Evolutionary conservation across 2,113 vertebrate genomes (phyloP).

Genomic region (Isichthys henryi): DNA sequence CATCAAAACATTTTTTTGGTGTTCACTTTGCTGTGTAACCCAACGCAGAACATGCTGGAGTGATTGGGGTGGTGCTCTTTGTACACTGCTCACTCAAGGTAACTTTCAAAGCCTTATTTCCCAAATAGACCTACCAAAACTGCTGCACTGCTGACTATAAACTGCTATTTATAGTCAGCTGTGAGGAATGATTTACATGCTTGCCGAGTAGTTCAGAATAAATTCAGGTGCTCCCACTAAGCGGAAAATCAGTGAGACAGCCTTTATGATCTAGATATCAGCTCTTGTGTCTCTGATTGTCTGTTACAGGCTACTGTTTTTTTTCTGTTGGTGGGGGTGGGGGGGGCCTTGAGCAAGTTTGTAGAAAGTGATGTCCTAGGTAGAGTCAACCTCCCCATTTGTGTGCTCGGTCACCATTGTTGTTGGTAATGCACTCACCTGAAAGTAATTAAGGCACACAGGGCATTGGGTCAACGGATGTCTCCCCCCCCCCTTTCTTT

Average conservation of each 20-base stretch:
- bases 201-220: neutral
- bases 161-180: neutral
- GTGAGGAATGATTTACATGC: neutral
- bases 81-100: neutral
- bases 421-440: constrained; percentile 19
- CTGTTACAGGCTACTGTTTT: neutral
- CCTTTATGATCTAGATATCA: neutral
- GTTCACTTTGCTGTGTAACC: neutral
- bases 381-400: constrained; percentile 5
- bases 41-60: neutral
- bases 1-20: neutral
- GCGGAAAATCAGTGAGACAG: neutral
- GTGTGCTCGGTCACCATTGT: neutral
- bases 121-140: neutral
- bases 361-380: constrained; percentile 13
- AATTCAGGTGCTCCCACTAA: neutral
- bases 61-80: neutral
- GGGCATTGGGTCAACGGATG: neutral
- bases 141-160: neutral
- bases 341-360: neutral
- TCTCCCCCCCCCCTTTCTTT: neutral
- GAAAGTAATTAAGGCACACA: constrained; percentile 20
- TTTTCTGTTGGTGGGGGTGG: neutral
- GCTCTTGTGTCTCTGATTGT: neutral
- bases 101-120: neutral